These are phyloP conservation scores for Latrodectus elegans DNA, from an alignment of 2,888 invertebrate genomes.

Conservation along the genomic window DNA sequence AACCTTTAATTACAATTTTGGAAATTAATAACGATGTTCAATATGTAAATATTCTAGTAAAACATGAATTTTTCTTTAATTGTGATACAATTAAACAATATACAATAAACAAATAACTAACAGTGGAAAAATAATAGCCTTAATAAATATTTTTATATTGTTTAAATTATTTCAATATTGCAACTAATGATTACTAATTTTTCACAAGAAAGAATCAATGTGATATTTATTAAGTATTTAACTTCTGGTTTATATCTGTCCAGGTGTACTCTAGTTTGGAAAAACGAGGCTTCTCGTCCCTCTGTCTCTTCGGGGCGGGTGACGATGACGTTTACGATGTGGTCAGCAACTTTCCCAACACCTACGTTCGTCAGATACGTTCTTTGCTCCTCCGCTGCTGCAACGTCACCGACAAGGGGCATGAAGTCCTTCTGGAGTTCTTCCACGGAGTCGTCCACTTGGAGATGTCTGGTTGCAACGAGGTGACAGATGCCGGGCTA, in stretches of 20 bases:
- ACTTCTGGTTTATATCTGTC: background rate
- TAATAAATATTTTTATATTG: no score
- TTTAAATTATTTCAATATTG: no score
- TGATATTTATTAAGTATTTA: no score
- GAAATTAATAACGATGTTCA: no score
- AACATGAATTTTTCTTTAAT: no score
- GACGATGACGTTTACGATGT: slow-evolving; percentile 93
- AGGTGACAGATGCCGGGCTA: slow-evolving; percentile 95
- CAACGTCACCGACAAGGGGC: slow-evolving; percentile 90
- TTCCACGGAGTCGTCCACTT: slow-evolving; percentile 92
- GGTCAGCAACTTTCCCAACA: slow-evolving; percentile 86
- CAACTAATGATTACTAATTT: no score
- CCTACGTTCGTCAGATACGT: slow-evolving; percentile 83
- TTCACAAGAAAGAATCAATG: no score
- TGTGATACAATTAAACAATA: no score
- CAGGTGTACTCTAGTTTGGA: slow-evolving; percentile 79
- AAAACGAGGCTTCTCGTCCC: slow-evolving; percentile 88
- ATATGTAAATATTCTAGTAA: no score
- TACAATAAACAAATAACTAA: no score
- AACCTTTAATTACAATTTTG: no score
- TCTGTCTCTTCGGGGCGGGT: slow-evolving; percentile 88
- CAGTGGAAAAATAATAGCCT: no score
- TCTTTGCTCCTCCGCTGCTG: slow-evolving; percentile 90
- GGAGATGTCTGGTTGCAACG: slow-evolving; percentile 96
- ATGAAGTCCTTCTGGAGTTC: slow-evolving; percentile 90